Evolutionary conservation across 2,797 vertebrate genomes (phyloP).

Genomic region (Spinus olivaceus): DNA sequence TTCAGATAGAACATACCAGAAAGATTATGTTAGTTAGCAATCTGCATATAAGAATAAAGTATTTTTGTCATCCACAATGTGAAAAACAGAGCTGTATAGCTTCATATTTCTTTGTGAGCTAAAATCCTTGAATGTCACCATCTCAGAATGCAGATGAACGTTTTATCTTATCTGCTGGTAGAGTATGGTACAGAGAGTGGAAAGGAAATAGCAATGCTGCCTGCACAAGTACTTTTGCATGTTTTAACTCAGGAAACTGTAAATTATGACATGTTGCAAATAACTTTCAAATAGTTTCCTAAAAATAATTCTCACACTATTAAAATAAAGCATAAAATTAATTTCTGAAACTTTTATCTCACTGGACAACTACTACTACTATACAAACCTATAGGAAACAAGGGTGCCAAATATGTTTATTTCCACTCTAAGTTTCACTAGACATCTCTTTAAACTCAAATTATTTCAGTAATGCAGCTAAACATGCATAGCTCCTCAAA

Average conservation of each 20-base stretch:
- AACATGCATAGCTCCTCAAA: neutral
- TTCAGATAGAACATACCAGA: neutral
- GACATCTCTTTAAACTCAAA: neutral
- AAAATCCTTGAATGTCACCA: neutral
- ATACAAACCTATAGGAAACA: neutral
- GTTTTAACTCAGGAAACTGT: constrained; percentile 9
- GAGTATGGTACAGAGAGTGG: neutral
- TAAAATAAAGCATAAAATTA: neutral
- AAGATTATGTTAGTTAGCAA: neutral
- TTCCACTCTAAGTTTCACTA: neutral
- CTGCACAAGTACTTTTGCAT: neutral
- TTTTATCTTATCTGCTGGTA: neutral
- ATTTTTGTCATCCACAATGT: neutral
- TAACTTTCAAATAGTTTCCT: neutral
- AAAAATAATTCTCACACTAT: neutral
- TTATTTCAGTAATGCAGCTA: neutral
- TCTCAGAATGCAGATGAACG: neutral
- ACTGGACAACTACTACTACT: neutral
- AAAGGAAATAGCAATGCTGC: neutral
- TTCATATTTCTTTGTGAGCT: neutral
- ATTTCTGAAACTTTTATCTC: neutral
- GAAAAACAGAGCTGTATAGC: neutral
- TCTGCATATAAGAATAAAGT: neutral
- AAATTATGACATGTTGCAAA: neutral
- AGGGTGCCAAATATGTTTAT: neutral